phyloP scores from a whole-genome alignment of 1,140 invertebrate species.

The Bombus waltoni region DNA sequence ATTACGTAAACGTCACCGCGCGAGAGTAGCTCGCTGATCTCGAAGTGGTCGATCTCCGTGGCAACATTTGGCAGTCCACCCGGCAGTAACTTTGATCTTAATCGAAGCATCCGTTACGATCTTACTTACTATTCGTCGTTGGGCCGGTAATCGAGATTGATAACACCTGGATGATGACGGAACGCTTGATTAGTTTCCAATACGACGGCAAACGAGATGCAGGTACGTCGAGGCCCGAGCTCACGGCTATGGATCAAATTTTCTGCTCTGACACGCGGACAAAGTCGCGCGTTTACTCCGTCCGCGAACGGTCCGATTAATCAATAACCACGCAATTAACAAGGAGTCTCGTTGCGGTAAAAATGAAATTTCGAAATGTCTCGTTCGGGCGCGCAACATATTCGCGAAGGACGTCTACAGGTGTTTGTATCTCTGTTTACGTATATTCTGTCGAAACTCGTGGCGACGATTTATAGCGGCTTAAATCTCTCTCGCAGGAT shows the following conservation, averaged over 20 bases:
- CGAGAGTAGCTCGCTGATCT: background rate
- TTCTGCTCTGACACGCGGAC: background rate
- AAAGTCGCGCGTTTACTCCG: background rate
- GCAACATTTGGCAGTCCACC: slow-evolving; percentile 30
- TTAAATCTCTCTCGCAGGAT: too few relatives aligned
- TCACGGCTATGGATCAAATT: background rate
- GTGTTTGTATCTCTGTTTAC: too few relatives aligned
- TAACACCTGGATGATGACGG: slow-evolving; percentile 54
- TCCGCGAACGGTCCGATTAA: background rate
- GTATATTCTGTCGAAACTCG: too few relatives aligned
- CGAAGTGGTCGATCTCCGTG: slow-evolving; percentile 42
- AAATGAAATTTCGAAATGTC: too few relatives aligned
- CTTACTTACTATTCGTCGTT: slow-evolving; percentile 50
- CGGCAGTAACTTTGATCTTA: slow-evolving; percentile 58
- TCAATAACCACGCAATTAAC: too few relatives aligned
- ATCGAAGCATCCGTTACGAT: slow-evolving; percentile 48
- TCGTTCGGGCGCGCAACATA: too few relatives aligned
- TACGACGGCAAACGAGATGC: slow-evolving; percentile 15
- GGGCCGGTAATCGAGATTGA: slow-evolving; percentile 59
- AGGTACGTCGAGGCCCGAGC: too few relatives aligned
- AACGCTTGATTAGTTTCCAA: slow-evolving; percentile 56
- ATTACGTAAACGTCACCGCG: background rate
- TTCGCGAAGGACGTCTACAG: too few relatives aligned
- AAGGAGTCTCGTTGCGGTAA: too few relatives aligned
- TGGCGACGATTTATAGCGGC: too few relatives aligned